phyloP scores from a whole-genome alignment of 1,140 invertebrate species.

The Drosophila pseudoobscura region DNA sequence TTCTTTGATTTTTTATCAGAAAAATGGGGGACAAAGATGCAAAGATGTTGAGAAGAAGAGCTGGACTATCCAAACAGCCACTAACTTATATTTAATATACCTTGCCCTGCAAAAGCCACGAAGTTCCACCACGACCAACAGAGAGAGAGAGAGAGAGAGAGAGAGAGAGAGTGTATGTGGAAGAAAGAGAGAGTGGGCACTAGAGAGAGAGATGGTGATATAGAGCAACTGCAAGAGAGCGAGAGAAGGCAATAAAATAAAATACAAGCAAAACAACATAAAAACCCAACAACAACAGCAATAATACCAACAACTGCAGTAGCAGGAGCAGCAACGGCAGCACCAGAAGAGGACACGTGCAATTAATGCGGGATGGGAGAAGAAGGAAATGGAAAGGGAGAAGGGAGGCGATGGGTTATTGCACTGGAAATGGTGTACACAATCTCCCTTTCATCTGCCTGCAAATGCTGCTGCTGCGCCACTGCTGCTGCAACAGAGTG shows the following conservation, averaged over 20 bases:
- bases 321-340: slow-evolving; percentile 40
- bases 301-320: slow-evolving; percentile 53
- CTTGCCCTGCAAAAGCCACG: too few species aligned
- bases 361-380: slow-evolving; percentile 53
- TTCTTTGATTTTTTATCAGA: too few species aligned
- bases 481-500: slow-evolving; percentile 31
- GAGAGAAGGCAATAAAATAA: slow-evolving; percentile 71
- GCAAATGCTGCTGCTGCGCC: slow-evolving; percentile 31
- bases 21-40: too few species aligned
- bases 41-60: too few species aligned
- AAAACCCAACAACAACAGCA: slow-evolving; percentile 64
- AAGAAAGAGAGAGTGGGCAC: slow-evolving; percentile 43
- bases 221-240: slow-evolving; percentile 27
- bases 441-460: slow-evolving; percentile 12
- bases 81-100: too few species aligned
- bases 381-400: slow-evolving; percentile 2
- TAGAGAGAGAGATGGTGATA: slow-evolving; percentile 26
- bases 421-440: slow-evolving; percentile 11
- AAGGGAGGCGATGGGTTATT: not conserved
- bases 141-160: slow-evolving; percentile 20
- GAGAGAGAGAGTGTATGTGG: not conserved
- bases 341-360: slow-evolving; percentile 55
- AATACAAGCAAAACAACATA: slow-evolving; percentile 80
- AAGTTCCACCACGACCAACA: slow-evolving; percentile 25
- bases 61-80: too few species aligned